Percentiles rank a stretch among this genome's conserved stretches.
These are phyloP conservation scores for Coenobita brevimanus DNA, from an alignment of 1,140 invertebrate genomes.

Conservation along the genomic window DNA sequence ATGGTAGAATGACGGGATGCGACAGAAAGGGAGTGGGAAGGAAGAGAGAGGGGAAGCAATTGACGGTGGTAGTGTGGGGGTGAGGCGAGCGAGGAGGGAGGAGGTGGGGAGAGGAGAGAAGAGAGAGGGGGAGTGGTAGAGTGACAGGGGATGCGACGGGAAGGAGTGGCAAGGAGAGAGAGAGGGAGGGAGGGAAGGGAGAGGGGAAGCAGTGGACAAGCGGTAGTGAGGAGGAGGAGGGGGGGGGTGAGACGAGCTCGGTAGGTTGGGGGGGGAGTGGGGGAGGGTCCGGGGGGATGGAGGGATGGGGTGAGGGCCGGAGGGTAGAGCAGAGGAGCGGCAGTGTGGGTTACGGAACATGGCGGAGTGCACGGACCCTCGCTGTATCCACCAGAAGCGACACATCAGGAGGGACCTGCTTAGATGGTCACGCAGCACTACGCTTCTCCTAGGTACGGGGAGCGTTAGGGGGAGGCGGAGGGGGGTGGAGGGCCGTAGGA, in stretches of 20 bases:
- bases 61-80: too few relatives aligned
- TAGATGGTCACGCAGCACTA: conserved; percentile 59
- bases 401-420: conserved; percentile 54
- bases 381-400: conserved; percentile 58
- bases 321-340: background rate
- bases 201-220: background rate
- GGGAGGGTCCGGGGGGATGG: background rate
- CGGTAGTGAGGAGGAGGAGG: background rate
- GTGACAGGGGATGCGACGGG: background rate
- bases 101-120: too few relatives aligned
- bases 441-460: conserved; percentile 56
- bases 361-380: conserved; percentile 54
- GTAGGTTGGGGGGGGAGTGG: background rate
- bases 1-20: too few relatives aligned
- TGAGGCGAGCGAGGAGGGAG: too few relatives aligned
- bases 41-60: too few relatives aligned
- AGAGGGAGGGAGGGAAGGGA: background rate
- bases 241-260: background rate
- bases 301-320: background rate
- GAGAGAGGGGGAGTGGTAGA: too few relatives aligned
- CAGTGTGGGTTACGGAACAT: conserved; percentile 47
- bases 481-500: too few relatives aligned
- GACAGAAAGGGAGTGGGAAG: too few relatives aligned
- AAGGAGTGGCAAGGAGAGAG: background rate
- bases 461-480: too few relatives aligned